Evolutionary conservation across 2,797 vertebrate species (phyloP), one percentile per base, ranked within the genome.

Genomic region (Nannoperca obscura): DNA sequence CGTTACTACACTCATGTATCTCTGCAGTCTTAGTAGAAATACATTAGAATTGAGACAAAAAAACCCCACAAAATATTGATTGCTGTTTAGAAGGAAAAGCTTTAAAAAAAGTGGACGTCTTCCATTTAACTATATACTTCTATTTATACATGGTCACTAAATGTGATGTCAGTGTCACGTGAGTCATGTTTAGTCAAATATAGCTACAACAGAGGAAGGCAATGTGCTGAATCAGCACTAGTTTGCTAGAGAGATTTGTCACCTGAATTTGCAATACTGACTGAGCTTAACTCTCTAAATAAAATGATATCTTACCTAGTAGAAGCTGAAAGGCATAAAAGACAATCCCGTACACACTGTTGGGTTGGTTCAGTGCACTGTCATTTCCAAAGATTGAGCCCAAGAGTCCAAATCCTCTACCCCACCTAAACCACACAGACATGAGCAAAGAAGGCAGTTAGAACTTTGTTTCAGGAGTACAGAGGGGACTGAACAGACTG

Each of bases 301-400:
- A 12, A 75, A 69, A 74, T n/a, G 89, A 94, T 42, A 49, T 58
- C 97, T 97, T 96, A 99, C 98, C 98, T 92, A 99, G 96, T 89
- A 99, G 95, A 93, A 99, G 96, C 93, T 99, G 98, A 94, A 99
- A 97, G 92, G 97, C 96, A 96, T 99, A 99, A 96, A 99, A 99
- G 93, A 96, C 93, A 74, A 99, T 96, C 93, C 98, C 97, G 81
- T 98, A 99, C 95, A 99, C 95, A 96, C 98, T 99, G 96, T 99
- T 99, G 93, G 98, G 97, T 94, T 99, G 98, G 95, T 99, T 99
- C 96, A 99, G 95, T 94, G 96, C 96, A 92, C 97, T 99, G 95
- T 98, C 96, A 78, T 97, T 98, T 89, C 98, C 98, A 95, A 99
- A 99, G 93, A 99, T 98, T 92, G 97, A 97, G 90, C 97, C 98